Evolutionary conservation across 1,140 invertebrate genomes (phyloP), one percentile per base, ranked within the genome.

Genomic region (Schlechtendalia chinensis): DNA sequence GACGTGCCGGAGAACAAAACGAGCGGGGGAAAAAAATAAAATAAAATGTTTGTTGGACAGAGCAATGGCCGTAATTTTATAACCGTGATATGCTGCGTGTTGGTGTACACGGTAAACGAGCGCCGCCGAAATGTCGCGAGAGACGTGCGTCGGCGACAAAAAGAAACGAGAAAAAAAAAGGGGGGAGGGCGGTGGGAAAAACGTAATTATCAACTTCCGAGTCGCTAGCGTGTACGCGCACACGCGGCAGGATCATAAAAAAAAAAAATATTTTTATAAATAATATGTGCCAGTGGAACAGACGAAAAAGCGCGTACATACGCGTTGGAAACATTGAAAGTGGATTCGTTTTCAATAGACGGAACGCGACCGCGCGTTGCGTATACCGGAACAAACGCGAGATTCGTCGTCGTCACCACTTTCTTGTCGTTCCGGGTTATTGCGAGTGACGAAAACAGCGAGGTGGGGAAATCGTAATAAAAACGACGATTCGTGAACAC

Each of bases 321-420:
- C 11, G 27, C 27, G 47, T 53, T 39, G 61, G 17, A 61, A 79
- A 79, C 58, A 79, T 63, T 79, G 75, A 79, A 79, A 79, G 75
- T 79, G 39, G 56, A 63, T 63, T 79, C 75, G 58, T 63, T 79
- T 79, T 79, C 75, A 47, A 39, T 50, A 50, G n/a, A n/a, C 12
- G 14, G 12, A 50, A 63, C 19, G 61, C 22, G 54, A 29, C 58
- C 72, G 72, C n/a, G n/a, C 72, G 17, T 45, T 45, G 58, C 63
- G 22, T 63, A 69, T 69, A 63, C 75, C 75, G 75, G 75, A 79
- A 79, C 75, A 63, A 79, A 79, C 58, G 56, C 19, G 75, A 59
- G 61, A 79, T 79, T 79, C 75, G 24, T 6, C n/a, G 45, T 79
- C 75, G 75, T 79, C 75, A 79, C 75, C 75, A 79, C 75, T 79